Percentiles rank a stretch among this genome's conserved stretches.
These are phyloP conservation scores for Hemaris fuciformis DNA, from an alignment of 2,888 invertebrate genomes.

Conservation along the genomic window DNA sequence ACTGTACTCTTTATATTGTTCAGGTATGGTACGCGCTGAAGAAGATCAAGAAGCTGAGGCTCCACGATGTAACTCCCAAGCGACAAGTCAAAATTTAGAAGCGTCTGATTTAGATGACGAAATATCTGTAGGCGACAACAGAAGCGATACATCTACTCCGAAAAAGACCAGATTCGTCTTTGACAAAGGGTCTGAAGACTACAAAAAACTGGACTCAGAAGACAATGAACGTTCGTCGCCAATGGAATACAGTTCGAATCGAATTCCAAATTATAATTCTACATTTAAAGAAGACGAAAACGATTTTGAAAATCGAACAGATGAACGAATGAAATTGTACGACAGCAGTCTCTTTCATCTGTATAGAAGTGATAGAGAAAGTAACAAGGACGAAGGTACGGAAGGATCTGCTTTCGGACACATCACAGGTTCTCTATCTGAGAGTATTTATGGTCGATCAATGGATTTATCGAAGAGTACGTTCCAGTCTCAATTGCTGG, in stretches of 20 bases:
- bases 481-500: conserved; percentile 70
- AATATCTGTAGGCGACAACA: conserved; percentile 72
- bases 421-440: conserved; percentile 51
- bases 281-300: conserved; percentile 69
- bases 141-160: conserved; percentile 67
- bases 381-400: conserved; percentile 49
- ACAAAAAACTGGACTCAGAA: conserved; percentile 45
- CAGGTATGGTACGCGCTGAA: conserved; percentile 51
- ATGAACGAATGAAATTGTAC: conserved; percentile 64
- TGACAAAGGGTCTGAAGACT: conserved; percentile 37
- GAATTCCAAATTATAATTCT: conserved; percentile 59
- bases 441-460: conserved; percentile 67
- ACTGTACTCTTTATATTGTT: conserved; percentile 32
- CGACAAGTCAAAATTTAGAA: conserved; percentile 51
- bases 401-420: conserved; percentile 52
- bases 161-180: conserved; percentile 41
- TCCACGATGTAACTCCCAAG: conserved; percentile 41
- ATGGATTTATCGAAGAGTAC: conserved; percentile 70
- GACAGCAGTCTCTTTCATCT: conserved; percentile 68
- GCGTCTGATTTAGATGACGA: conserved; percentile 67
- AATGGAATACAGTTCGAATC: conserved; percentile 51
- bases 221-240: conserved; percentile 56
- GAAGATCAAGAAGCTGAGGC: conserved; percentile 48
- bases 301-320: conserved; percentile 54
- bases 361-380: conserved; percentile 60